phyloP scores from a whole-genome alignment of 1,140 invertebrate species.

The Cyrtorhinus lividipennis region DNA sequence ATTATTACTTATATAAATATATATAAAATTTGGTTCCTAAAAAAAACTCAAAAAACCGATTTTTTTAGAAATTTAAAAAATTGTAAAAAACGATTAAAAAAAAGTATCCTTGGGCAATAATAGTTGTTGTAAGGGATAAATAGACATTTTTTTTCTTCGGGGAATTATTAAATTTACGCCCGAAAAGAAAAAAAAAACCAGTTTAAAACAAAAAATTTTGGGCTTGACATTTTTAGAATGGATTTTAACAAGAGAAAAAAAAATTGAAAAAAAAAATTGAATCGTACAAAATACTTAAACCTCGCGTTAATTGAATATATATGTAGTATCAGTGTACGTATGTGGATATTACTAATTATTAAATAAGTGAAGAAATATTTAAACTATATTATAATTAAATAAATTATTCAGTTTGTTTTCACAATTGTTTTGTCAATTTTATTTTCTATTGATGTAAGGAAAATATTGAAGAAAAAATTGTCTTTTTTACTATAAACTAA shows the following conservation, averaged over 20 bases:
- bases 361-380: conserved; percentile 18
- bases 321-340: conserved; percentile 26
- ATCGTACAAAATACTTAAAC: conserved; percentile 26
- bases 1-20: conserved; percentile 8
- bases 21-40: conserved; percentile 16
- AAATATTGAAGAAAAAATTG: neutral
- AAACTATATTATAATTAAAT: conserved; percentile 20
- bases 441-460: conserved; percentile 4
- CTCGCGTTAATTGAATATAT: conserved; percentile 25
- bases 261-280: conserved; percentile 3
- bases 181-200: neutral
- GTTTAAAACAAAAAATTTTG: neutral
- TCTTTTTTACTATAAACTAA: too few relatives aligned
- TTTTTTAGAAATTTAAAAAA: conserved; percentile 9
- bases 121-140: conserved; percentile 15
- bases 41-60: conserved; percentile 7
- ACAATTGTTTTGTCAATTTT: neutral
- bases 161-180: neutral
- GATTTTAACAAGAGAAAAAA: too few relatives aligned
- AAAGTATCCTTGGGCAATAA: conserved; percentile 15
- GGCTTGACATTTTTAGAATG: neutral
- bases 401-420: conserved; percentile 21
- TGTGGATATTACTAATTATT: conserved; percentile 24
- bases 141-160: neutral
- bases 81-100: conserved; percentile 7